A percentile compares a stretch with the other conserved stretches of the same genome.
Conservation (phyloP, 2,797 vertebrate species). For the Paguma larvata region DNA sequence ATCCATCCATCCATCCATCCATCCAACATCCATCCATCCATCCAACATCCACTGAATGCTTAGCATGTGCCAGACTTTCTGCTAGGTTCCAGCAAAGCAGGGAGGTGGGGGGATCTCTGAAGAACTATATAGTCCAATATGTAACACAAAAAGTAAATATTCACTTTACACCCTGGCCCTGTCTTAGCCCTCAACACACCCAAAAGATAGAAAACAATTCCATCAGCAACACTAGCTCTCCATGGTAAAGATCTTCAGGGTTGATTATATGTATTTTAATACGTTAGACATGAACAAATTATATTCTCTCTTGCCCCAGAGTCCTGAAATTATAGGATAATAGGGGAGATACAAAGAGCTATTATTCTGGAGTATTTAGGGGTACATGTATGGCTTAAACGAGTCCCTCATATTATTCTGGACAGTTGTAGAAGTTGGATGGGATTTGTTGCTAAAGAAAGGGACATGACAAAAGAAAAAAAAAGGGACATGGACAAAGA, state of each 20-base stretch:
- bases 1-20: not conserved
- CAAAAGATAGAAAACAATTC: not conserved
- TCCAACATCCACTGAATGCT: not conserved
- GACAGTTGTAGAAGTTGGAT: not conserved
- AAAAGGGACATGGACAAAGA: not conserved
- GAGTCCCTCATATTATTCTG: not conserved
- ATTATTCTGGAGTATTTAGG: not conserved
- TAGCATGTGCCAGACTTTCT: not conserved
- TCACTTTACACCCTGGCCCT: not conserved
- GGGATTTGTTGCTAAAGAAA: not conserved
- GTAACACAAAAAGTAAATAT: not conserved
- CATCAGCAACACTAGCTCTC: not conserved
- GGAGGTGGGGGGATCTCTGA: not conserved
- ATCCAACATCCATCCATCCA: not conserved
- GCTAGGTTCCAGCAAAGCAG: not conserved
- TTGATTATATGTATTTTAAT: not conserved
- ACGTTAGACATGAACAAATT: not conserved
- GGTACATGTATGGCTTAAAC: not conserved
- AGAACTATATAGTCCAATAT: not conserved
- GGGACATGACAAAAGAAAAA: not conserved
- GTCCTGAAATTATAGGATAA: not conserved
- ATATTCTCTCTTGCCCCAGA: not conserved
- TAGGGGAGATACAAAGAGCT: not conserved
- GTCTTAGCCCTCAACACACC: not conserved
- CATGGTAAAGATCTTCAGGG: not conserved